Conservation (phyloP, 2,888 invertebrate genomes). For the Nomada ruficornis region DNA sequence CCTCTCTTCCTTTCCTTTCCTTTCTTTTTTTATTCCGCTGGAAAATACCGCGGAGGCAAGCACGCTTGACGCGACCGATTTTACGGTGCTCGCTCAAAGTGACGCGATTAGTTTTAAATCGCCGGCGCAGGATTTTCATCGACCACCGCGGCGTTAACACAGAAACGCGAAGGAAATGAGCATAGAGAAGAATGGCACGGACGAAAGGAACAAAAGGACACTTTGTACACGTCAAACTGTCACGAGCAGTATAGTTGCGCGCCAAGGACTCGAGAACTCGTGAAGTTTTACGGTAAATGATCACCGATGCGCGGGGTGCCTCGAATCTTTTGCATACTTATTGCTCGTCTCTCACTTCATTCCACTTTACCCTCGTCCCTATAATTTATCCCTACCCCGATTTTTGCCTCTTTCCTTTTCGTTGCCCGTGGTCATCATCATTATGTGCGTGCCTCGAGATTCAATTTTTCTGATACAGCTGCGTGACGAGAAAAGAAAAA, state of each 20-base stretch:
- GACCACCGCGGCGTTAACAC: neutral
- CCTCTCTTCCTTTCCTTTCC: slow-evolving; percentile 20
- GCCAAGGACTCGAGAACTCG: slow-evolving; percentile 48
- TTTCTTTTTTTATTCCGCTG: neutral
- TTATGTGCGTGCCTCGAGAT: slow-evolving; percentile 33
- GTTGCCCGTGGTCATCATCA: slow-evolving; percentile 39
- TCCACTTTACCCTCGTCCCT: neutral
- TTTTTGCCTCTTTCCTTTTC: neutral
- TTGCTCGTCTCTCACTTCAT: slow-evolving; percentile 12
- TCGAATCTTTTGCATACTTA: slow-evolving; percentile 49
- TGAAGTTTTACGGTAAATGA: slow-evolving; percentile 62
- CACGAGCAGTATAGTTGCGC: slow-evolving; percentile 57
- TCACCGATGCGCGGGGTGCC: slow-evolving; percentile 44
- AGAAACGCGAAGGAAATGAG: neutral
- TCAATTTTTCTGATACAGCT: slow-evolving; percentile 45
- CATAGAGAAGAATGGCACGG: slow-evolving; percentile 16
- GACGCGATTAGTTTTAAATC: slow-evolving; percentile 73
- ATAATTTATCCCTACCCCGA: slow-evolving; percentile 1
- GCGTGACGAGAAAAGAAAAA: neutral
- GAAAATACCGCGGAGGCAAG: slow-evolving; percentile 45
- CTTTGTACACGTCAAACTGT: slow-evolving; percentile 68
- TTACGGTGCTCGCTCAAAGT: slow-evolving; percentile 60
- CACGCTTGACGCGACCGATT: slow-evolving; percentile 57
- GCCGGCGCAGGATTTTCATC: slow-evolving; percentile 56
- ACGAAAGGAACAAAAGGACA: slow-evolving; percentile 59